These are phyloP conservation scores for Aptenodytes patagonicus DNA, from an alignment of 2,113 vertebrate genomes.

Conservation along the genomic window DNA sequence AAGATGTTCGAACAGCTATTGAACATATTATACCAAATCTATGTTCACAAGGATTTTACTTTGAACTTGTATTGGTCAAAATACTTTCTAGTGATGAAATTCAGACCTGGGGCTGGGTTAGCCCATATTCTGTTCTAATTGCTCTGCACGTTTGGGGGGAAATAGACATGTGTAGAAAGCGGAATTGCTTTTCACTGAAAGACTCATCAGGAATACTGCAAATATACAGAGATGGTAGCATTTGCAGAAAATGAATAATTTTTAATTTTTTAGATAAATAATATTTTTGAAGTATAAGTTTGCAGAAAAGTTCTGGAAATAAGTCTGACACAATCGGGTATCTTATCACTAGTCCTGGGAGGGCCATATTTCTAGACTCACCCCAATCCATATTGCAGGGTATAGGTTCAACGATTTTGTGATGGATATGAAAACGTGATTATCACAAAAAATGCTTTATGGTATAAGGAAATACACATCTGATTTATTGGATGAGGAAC, in stretches of 20 bases:
- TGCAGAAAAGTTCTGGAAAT: neutral
- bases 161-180: neutral
- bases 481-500: neutral
- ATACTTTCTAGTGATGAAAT: neutral
- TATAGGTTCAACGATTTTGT: neutral
- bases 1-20: neutral
- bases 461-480: neutral
- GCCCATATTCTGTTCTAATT: neutral
- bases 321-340: neutral
- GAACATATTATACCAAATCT: neutral
- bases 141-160: fast-evolving
- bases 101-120: neutral
- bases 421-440: neutral
- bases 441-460: neutral
- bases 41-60: neutral
- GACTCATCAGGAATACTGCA: neutral
- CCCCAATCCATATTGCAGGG: neutral
- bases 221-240: neutral
- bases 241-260: neutral
- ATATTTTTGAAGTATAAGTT: neutral
- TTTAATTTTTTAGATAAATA: neutral
- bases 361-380: neutral
- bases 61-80: neutral
- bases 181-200: neutral
- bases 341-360: neutral